Percentiles rank a stretch among this genome's conserved stretches.
Evolutionary conservation across 2,113 vertebrate species (phyloP).

Genomic region (Piaya cayana): DNA sequence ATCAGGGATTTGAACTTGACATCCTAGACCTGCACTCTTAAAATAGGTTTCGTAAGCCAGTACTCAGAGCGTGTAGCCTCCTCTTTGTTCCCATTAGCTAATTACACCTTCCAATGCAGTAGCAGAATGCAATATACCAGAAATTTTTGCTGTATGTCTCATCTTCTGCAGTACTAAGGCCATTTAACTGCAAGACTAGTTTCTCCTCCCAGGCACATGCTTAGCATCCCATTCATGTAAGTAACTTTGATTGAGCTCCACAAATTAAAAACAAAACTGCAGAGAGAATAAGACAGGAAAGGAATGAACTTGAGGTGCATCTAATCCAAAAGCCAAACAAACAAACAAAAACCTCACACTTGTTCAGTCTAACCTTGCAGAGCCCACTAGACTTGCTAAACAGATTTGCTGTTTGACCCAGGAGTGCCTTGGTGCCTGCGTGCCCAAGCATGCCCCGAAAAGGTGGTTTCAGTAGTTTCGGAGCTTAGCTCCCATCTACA

Average conservation of each 20-base stretch:
- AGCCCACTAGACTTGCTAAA: background rate
- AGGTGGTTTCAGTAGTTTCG: background rate
- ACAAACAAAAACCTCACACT: background rate
- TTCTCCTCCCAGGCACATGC: background rate
- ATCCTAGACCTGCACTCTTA: background rate
- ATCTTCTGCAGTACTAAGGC: background rate
- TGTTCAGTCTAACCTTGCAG: background rate
- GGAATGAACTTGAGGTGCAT: background rate
- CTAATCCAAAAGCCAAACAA: constrained; percentile 13
- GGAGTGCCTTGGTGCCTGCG: background rate
- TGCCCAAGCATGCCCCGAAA: background rate
- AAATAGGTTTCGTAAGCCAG: background rate
- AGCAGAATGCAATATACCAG: background rate
- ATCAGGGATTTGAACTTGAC: background rate
- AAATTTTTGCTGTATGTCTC: background rate
- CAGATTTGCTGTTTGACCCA: background rate
- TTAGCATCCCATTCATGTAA: background rate
- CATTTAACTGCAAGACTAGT: background rate
- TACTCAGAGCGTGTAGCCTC: background rate
- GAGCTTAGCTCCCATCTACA: background rate
- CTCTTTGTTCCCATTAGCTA: background rate
- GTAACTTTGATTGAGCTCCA: background rate
- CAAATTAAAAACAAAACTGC: background rate
- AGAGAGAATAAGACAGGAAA: background rate
- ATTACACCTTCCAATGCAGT: background rate